Conservation (phyloP, 2,797 vertebrate genomes). For the Lerista edwardsae region DNA sequence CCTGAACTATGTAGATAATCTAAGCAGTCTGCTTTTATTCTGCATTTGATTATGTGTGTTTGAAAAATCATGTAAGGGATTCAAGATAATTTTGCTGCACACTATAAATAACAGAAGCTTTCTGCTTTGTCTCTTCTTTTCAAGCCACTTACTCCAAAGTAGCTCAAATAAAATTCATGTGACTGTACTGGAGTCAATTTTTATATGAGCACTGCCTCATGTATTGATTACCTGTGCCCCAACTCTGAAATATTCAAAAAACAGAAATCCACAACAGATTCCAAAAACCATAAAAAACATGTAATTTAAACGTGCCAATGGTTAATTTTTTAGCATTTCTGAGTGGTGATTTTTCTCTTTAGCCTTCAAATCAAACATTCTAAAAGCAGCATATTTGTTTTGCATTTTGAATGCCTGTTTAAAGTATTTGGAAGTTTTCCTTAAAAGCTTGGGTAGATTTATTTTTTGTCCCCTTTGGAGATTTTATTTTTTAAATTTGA, state of each 20-base stretch:
- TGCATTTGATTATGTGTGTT: not conserved
- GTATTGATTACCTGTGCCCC: not conserved
- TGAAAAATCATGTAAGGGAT: not conserved
- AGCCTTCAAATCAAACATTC: not conserved
- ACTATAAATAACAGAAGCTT: not conserved
- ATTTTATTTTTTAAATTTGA: not conserved
- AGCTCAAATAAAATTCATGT: not conserved
- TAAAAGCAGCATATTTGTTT: too few relatives aligned
- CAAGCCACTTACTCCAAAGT: not conserved
- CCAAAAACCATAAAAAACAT: not conserved
- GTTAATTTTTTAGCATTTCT: not conserved
- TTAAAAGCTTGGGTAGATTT: not conserved
- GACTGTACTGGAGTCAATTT: not conserved
- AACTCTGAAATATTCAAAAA: not conserved
- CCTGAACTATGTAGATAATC: not conserved
- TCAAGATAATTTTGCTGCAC: not conserved
- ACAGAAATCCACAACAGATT: too few relatives aligned
- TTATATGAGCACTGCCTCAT: not conserved
- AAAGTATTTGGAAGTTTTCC: not conserved
- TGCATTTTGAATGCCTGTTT: not conserved
- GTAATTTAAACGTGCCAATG: not conserved
- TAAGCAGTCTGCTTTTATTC: not conserved
- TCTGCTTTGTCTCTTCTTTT: not conserved
- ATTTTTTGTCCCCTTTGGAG: conserved; percentile 16
- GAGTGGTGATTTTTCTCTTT: not conserved